These are phyloP conservation scores for Rhodinocichla rosea DNA, from an alignment of 2,113 vertebrate species.

Conservation along the genomic window DNA sequence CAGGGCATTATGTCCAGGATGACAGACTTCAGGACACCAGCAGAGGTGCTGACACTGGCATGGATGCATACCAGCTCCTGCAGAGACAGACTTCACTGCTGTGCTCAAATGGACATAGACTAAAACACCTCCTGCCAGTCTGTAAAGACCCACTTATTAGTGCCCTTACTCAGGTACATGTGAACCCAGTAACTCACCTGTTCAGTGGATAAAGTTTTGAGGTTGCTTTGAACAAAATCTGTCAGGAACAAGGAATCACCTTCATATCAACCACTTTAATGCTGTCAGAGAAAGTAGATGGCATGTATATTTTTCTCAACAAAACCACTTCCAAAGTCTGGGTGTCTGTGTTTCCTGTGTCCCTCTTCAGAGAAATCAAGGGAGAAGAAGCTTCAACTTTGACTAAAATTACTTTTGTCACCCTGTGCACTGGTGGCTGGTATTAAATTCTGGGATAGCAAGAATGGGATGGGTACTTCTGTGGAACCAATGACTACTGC, in stretches of 20 bases:
- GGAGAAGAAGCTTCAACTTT: not conserved
- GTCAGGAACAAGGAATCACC: not conserved
- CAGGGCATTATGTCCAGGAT: not conserved
- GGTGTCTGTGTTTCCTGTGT: not conserved
- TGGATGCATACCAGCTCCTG: not conserved
- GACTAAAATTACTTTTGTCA: not conserved
- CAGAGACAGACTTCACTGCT: not conserved
- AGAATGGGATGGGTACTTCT: not conserved
- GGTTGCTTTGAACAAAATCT: not conserved
- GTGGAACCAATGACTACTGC: fast-evolving
- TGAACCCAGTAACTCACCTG: not conserved
- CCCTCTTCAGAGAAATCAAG: not conserved
- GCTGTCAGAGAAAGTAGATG: not conserved
- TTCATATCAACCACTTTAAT: not conserved
- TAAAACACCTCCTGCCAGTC: not conserved
- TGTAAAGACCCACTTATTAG: not conserved
- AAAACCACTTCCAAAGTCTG: not conserved
- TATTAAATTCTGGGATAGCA: not conserved
- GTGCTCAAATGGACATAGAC: not conserved
- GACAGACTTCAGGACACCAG: not conserved
- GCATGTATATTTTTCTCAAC: not conserved
- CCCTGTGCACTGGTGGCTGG: not conserved
- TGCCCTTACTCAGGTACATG: not conserved
- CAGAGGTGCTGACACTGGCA: not conserved
- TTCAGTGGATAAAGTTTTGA: not conserved